Base-by-base conservation (phyloP, 2,888 invertebrate species). In the Syrphus vitripennis region DNA sequence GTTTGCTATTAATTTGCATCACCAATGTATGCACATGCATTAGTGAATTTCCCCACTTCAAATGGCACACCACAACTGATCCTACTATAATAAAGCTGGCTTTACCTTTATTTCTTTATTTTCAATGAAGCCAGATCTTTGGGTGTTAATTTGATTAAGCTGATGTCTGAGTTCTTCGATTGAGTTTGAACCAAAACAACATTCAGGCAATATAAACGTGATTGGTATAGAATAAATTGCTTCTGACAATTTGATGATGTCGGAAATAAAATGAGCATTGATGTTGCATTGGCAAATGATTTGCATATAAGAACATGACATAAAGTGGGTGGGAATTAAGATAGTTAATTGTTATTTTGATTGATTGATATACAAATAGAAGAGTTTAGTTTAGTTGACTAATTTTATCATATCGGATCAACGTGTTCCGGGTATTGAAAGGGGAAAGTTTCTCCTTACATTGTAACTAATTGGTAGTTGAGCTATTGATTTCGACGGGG, bases 21-120 rank as follows among this genome's bases (percentile, higher is more conserved):
- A 67, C 67, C 76, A 84, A 84, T 84, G 84, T 81, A 84, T 84
- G 81, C 84, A 72, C 84, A 84, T 84, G 84, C 84, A 84, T 84
- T 84, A 84, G 76, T 67, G 69, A 65, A 74, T 67, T 67, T 53
- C 31, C 69, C 69, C 50, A 37, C 71, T 57, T 40, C 42, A 21
- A 34, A 19, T 55, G 10, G 26, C 42, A 29, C 9, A n/a, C 3
- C 24, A 40, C n/a, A n/a, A n/a, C 34, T 53, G 50, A 70, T 70
- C 37, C 69, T 53, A 45, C n/a, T n/a, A n/a, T n/a, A n/a, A n/a
- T 12, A 31, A 55, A 55, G 16, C 40, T 26, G 76, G 71, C 70
- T 59, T 26, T 50, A 14, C 2, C 45, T 65, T 57, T 48, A 45
- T 45, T 53, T 42, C 69, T 55, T n/a, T n/a, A n/a, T n/a, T n/a